A percentile compares a stretch with the other conserved stretches of the same genome.
Conservation (phyloP, 1,140 invertebrate genomes). For the Philotrypesis tridentata region DNA sequence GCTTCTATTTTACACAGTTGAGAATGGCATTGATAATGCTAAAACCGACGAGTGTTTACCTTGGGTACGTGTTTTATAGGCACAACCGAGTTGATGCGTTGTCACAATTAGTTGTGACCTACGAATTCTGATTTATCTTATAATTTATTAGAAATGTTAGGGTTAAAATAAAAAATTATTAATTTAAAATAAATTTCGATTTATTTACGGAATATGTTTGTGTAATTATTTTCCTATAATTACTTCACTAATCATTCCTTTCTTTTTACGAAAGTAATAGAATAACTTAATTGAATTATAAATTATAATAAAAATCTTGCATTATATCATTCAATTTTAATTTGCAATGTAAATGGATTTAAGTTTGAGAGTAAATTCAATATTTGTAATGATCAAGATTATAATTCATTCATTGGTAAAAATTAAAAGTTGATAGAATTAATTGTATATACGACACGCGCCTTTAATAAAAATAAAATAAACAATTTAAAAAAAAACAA, state of each 20-base stretch:
- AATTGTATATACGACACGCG: neutral
- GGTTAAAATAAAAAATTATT: neutral
- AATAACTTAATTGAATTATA: neutral
- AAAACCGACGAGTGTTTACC: neutral
- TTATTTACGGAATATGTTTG: neutral
- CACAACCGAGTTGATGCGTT: neutral
- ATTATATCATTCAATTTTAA: neutral
- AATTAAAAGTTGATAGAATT: neutral
- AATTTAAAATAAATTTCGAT: neutral
- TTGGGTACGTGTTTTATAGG: neutral
- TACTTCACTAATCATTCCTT: neutral
- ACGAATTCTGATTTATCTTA: neutral
- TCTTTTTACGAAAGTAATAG: neutral
- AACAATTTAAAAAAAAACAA: neutral
- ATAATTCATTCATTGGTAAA: neutral
- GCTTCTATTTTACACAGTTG: neutral
- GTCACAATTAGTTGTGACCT: neutral
- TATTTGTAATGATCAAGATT: neutral
- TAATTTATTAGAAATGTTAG: neutral
- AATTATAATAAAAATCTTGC: neutral
- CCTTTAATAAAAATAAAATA: neutral
- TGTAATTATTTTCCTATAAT: neutral
- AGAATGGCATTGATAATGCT: neutral
- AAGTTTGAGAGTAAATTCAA: neutral
- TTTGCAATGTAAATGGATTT: neutral